Percentiles rank a stretch among this genome's conserved stretches.
Conservation (phyloP, 1,140 invertebrate genomes). For the Procambarus virginalis region DNA sequence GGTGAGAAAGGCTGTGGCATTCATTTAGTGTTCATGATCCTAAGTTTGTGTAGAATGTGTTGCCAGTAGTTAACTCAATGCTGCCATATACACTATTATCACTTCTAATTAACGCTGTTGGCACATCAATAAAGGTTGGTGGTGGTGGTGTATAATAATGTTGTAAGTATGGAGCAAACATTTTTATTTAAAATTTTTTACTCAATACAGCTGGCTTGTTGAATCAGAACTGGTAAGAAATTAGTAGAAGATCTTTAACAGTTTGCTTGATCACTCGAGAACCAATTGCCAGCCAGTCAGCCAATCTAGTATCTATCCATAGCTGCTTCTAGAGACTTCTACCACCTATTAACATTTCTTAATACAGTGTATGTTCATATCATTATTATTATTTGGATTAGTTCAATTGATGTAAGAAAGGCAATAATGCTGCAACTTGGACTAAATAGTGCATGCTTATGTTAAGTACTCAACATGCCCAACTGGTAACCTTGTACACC, state of each 20-base stretch:
- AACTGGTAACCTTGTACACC: too few species aligned
- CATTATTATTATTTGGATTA: not conserved
- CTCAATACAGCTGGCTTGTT: not conserved
- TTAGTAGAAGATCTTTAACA: not conserved
- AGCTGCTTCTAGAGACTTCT: not conserved
- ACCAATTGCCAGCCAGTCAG: not conserved
- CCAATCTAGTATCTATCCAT: not conserved
- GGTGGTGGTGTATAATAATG: not conserved
- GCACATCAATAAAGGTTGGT: not conserved
- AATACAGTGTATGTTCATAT: not conserved
- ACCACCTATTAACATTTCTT: not conserved
- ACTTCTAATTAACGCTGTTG: too few species aligned
- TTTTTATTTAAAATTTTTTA: not conserved
- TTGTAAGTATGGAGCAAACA: not conserved
- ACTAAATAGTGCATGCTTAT: not conserved
- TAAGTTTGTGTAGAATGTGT: too few species aligned
- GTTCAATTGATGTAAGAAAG: not conserved
- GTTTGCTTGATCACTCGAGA: not conserved
- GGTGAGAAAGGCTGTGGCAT: too few species aligned
- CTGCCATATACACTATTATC: too few species aligned
- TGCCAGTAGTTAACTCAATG: too few species aligned
- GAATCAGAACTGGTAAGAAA: not conserved
- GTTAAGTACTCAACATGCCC: not conserved
- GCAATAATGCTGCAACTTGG: not conserved
- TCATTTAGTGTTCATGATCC: too few species aligned